Evolutionary conservation across 1,140 invertebrate species (phyloP).

Genomic region (Brachionus angularis): DNA sequence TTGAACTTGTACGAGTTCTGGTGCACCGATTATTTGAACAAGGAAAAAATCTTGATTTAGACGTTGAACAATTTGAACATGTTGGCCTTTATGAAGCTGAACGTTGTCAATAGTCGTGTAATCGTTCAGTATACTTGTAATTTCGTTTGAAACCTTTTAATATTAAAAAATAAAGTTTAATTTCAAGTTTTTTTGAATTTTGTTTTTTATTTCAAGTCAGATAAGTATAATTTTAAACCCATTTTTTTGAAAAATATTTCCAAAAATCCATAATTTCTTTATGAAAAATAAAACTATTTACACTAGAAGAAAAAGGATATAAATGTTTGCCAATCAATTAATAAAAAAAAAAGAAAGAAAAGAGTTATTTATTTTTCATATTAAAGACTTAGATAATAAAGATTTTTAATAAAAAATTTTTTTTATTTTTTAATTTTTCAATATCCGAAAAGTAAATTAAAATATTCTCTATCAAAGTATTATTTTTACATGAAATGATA

Average conservation of each 20-base stretch:
- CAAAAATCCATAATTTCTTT: slow-evolving; percentile 42
- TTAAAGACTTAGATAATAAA: too few species aligned
- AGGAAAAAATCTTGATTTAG: slow-evolving; percentile 16
- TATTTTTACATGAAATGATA: too few species aligned
- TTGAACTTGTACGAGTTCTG: slow-evolving; percentile 10
- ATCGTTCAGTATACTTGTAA: slow-evolving; percentile 13
- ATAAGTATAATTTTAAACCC: too few species aligned
- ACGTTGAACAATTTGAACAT: slow-evolving; percentile 28
- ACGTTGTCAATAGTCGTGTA: slow-evolving; percentile 29
- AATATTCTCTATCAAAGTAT: too few species aligned
- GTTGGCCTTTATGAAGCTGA: slow-evolving; percentile 21
- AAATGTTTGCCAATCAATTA: slow-evolving; percentile 1
- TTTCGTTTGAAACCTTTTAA: slow-evolving; percentile 40
- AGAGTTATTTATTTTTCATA: too few species aligned
- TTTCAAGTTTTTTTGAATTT: neutral
- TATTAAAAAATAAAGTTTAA: neutral
- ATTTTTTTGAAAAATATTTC: slow-evolving; percentile 39
- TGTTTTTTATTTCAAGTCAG: neutral
- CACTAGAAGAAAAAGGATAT: too few species aligned
- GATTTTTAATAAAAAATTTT: too few species aligned
- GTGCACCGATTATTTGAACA: neutral
- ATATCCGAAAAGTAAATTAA: too few species aligned
- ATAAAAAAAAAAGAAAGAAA: slow-evolving; percentile 12
- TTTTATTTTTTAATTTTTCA: too few species aligned
- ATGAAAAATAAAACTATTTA: too few species aligned